Conservation (phyloP, 1,140 invertebrate genomes). For the Periplaneta americana region DNA sequence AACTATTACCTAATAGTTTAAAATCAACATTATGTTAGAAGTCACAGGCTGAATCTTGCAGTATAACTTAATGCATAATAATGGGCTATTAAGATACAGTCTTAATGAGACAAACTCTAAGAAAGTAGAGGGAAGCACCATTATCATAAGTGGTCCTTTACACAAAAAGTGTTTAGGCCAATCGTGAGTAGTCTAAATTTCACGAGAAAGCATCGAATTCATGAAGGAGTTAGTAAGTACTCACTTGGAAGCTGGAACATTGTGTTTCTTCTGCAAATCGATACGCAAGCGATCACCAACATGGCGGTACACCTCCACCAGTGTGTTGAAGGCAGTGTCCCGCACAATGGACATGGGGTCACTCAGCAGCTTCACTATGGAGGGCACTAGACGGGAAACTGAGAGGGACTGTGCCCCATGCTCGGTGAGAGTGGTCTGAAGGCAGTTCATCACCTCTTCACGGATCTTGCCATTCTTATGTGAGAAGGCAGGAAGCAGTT, state of each 20-base stretch:
- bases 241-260: slow-evolving; percentile 73
- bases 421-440: slow-evolving; percentile 77
- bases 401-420: slow-evolving; percentile 75
- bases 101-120: no score
- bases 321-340: slow-evolving; percentile 76
- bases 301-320: slow-evolving; percentile 89
- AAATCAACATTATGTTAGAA: no score
- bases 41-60: no score
- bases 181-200: no score
- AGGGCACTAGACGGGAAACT: slow-evolving; percentile 74
- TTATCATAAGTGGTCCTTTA: no score
- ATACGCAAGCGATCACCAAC: slow-evolving; percentile 82
- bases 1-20: no score
- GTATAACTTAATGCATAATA: no score
- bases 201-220: no score
- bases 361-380: slow-evolving; percentile 76
- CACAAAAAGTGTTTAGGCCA: no score
- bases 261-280: slow-evolving; percentile 77
- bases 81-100: no score
- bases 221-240: no score
- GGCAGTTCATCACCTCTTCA: slow-evolving; percentile 72
- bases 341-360: slow-evolving; percentile 85
- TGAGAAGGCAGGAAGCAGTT: slow-evolving; percentile 63
- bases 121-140: no score
- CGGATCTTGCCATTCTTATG: slow-evolving; percentile 85